A percentile compares a stretch with the other conserved stretches of the same genome.
Conservation (phyloP, 2,888 invertebrate species). For the Conus canariensis region DNA sequence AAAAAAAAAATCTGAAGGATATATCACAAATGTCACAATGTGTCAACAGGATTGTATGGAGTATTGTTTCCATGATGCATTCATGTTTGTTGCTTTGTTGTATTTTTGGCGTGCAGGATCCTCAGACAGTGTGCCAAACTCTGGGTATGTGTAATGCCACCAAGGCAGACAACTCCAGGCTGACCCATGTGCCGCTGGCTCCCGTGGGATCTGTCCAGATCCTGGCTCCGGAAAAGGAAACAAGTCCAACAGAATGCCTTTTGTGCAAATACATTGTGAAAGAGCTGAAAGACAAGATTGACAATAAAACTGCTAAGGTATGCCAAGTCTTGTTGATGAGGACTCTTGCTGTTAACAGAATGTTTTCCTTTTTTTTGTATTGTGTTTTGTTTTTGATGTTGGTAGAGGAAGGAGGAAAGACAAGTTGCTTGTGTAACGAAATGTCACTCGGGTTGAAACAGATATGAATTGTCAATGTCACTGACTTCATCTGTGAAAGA, state of each 20-base stretch:
- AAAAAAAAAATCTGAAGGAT: no score
- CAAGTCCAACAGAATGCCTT: not conserved
- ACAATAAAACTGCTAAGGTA: constrained; percentile 18
- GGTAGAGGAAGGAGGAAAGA: not conserved
- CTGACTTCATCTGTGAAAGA: no score
- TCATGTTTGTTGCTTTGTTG: not conserved
- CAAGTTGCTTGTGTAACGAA: no score
- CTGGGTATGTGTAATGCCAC: constrained; percentile 16
- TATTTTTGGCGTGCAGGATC: constrained; percentile 11
- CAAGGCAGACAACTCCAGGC: not conserved
- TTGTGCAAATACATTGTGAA: constrained; percentile 5
- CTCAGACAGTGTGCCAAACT: constrained; percentile 14
- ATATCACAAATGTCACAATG: no score
- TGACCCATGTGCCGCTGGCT: not conserved
- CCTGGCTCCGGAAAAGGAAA: not conserved
- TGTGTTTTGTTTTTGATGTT: not conserved
- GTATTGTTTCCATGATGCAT: not conserved
- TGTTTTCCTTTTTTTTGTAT: not conserved
- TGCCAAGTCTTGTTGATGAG: not conserved
- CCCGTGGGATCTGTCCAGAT: not conserved
- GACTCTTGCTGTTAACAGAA: not conserved
- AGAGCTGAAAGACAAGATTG: not conserved
- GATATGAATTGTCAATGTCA: no score
- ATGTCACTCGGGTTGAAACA: no score
- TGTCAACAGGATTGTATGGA: no score